These are phyloP conservation scores for Salminus brasiliensis DNA, from an alignment of 2,113 vertebrate genomes.

Conservation along the genomic window DNA sequence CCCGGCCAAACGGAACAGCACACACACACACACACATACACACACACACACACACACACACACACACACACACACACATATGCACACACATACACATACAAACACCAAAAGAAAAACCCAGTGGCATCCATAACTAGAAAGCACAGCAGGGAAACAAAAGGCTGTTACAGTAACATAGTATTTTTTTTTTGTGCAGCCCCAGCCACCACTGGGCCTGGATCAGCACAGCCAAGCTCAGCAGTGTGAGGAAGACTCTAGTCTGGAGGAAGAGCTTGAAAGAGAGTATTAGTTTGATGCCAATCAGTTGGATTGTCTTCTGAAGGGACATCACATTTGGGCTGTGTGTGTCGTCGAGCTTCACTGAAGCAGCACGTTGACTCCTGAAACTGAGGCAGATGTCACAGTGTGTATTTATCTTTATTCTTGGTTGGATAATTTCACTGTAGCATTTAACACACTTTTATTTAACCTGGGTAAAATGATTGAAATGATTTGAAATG, in stretches of 20 bases:
- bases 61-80: constrained; percentile 26
- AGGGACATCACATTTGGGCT: no score
- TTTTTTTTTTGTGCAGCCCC: constrained; percentile 5
- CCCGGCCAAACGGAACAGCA: constrained; percentile 64
- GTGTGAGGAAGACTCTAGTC: background rate
- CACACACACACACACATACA: constrained; percentile 36
- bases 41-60: constrained; percentile 1
- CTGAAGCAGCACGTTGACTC: constrained; percentile 24
- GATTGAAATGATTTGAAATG: no score
- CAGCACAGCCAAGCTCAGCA: background rate
- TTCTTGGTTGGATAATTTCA: background rate
- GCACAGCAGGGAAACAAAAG: constrained; percentile 35
- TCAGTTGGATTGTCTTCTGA: constrained; percentile 1
- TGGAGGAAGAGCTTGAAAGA: constrained; percentile 16
- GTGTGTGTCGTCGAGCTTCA: no score
- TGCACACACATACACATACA: constrained; percentile 14
- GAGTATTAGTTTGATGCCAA: background rate
- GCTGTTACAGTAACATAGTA: constrained; percentile 32
- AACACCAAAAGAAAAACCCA: constrained; percentile 44
- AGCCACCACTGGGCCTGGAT: constrained; percentile 2
- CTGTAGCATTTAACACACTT: background rate
- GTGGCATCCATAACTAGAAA: constrained; percentile 48
- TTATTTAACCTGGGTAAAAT: no score
- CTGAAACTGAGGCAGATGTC: constrained; percentile 11
- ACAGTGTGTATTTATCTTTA: background rate